Percentiles rank a stretch among this genome's conserved stretches.
phyloP scores from a whole-genome alignment of 2,113 vertebrate genomes.

The Myodes glareolus region DNA sequence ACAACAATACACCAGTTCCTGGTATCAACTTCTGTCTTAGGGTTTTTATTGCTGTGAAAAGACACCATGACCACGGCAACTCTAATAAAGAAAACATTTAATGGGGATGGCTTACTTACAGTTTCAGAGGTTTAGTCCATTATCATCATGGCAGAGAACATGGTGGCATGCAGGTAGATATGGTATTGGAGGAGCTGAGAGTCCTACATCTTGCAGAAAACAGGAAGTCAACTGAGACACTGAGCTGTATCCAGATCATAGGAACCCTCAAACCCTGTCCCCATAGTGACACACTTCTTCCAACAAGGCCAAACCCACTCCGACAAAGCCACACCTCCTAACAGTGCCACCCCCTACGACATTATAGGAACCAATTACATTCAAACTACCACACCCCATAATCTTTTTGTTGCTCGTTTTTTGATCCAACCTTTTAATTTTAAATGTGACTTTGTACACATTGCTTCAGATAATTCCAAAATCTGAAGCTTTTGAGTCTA shows the following conservation, averaged over 20 bases:
- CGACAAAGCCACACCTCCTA: too few relatives aligned
- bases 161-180: not conserved
- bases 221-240: not conserved
- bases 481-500: not conserved
- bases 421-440: conserved; percentile 4
- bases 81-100: not conserved
- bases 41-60: not conserved
- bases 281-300: not conserved
- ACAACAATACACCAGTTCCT: too few relatives aligned
- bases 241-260: not conserved
- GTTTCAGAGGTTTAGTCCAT: not conserved
- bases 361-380: not conserved
- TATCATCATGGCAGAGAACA: not conserved
- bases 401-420: too few relatives aligned
- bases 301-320: too few relatives aligned
- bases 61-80: not conserved
- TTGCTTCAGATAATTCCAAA: not conserved
- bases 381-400: not conserved
- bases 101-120: not conserved
- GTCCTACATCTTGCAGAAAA: not conserved
- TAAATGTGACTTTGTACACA: not conserved
- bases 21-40: not conserved
- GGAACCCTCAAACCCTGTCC: not conserved
- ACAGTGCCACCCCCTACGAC: not conserved
- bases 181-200: not conserved